Conservation (phyloP, 1,140 invertebrate species). For the Rhyzopertha dominica region DNA sequence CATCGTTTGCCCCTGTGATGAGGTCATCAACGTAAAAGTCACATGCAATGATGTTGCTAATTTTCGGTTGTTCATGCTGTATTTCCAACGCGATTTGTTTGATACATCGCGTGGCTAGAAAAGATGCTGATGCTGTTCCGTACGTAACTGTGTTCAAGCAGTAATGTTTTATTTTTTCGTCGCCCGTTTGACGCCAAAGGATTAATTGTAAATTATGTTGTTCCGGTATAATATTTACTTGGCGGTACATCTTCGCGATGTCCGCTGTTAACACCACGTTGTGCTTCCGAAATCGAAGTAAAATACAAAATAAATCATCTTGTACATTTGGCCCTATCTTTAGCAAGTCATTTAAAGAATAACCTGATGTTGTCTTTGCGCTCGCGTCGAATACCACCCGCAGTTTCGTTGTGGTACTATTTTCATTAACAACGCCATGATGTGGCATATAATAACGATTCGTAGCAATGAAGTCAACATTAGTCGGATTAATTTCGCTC, state of each 20-base stretch:
- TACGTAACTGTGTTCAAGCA: conserved; percentile 36
- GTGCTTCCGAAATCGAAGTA: conserved; percentile 42
- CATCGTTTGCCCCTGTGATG: conserved; percentile 35
- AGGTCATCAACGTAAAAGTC: conserved; percentile 49
- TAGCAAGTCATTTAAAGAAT: conserved; percentile 44
- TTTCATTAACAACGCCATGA: conserved; percentile 29
- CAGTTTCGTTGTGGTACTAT: conserved; percentile 27
- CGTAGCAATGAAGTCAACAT: too few relatives aligned
- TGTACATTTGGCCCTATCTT: conserved; percentile 44
- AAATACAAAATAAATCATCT: conserved; percentile 35
- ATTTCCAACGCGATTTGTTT: conserved; percentile 33
- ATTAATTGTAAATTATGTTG: conserved; percentile 37
- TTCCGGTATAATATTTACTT: conserved; percentile 31
- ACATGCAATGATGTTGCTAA: conserved; percentile 26
- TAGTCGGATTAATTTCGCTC: conserved; percentile 11
- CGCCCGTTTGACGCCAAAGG: conserved; percentile 33
- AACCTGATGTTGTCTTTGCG: conserved; percentile 18
- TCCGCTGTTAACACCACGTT: conserved; percentile 15
- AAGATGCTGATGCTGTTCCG: conserved; percentile 38
- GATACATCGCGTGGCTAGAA: conserved; percentile 35
- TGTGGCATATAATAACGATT: conserved; percentile 38
- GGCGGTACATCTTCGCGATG: conserved; percentile 39
- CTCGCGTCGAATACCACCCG: conserved; percentile 1
- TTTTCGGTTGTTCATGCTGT: conserved; percentile 22
- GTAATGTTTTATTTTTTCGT: conserved; percentile 23